Evolutionary conservation across 2,113 vertebrate species (phyloP), one percentile per base, ranked within the genome.

Genomic region (Nothobranchius furzeri): DNA sequence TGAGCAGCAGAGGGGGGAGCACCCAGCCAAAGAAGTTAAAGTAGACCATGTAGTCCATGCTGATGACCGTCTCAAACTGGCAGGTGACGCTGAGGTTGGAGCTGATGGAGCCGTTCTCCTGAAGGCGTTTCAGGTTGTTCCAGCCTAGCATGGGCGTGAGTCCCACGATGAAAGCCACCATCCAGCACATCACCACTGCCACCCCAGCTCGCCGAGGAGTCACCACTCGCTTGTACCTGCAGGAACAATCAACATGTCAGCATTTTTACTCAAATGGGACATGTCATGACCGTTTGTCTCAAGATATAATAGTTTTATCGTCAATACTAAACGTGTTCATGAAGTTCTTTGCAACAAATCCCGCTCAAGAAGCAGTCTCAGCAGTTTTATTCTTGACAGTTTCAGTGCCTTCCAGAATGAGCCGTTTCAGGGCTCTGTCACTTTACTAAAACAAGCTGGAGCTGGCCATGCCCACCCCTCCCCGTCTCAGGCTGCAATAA

Each of bases 1-100:
- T 99, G 74, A 98, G 89, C 13, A 98, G 64, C 70, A 99, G 90
- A 0, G 98, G 97, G 0, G 96, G 96, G 75, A 99, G 94, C 73
- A 99, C 97, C 95, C 97, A 98, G 8, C 96, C 91, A 0, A 99
- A 98, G 81, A 99, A 99, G 89, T 99, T 99, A 84, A 99, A 99
- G 87, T 99, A 99, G 30, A 99, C 98, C 98, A 99, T 99, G 88
- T 99, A 99, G 76, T 98, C 93, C 98, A 99, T 99, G 91, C 96
- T 97, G 93, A 99, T 99, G 71, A 99, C 96, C 0, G 93, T 96
- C 87, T 98, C 98, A 0, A 99, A 99, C 83, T 94, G 90, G 72
- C 98, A 99, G 10, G 92, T 92, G 86, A 97, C 92, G 58, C 95
- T 70, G 0, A 95, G 90, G 53, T 94, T 92, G 0, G 85, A 13